A percentile compares a stretch with the other conserved stretches of the same genome.
Evolutionary conservation across 2,888 invertebrate genomes (phyloP).

Genomic region (Lamproptera curius): DNA sequence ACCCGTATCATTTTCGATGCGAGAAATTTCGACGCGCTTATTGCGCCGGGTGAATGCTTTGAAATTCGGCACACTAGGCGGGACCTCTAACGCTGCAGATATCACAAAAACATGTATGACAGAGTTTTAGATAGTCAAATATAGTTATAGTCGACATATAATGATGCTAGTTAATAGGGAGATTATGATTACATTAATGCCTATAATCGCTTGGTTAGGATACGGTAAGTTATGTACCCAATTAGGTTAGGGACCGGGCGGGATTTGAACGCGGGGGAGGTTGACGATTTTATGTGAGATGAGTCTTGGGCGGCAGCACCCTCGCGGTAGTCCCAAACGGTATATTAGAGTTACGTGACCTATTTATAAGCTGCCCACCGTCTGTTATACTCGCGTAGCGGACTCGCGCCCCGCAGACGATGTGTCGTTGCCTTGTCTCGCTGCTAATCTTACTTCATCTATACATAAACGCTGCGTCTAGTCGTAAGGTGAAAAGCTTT

Average conservation of each 20-base stretch:
- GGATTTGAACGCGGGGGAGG: not conserved
- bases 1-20: not conserved
- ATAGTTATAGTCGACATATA: slow-evolving; percentile 55
- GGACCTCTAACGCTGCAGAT: slow-evolving; percentile 44
- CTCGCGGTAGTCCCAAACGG: not conserved
- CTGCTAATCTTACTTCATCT: slow-evolving; percentile 58
- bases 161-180: slow-evolving; percentile 48
- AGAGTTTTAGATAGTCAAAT: slow-evolving; percentile 69
- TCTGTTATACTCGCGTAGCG: slow-evolving; percentile 2
- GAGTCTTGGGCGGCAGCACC: not conserved
- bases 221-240: slow-evolving; percentile 51
- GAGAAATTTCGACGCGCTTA: not conserved
- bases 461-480: slow-evolving; percentile 39
- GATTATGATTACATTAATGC: slow-evolving; percentile 48
- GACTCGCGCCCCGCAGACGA: slow-evolving; percentile 24
- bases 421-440: slow-evolving; percentile 52
- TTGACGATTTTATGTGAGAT: not conserved
- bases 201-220: slow-evolving; percentile 55
- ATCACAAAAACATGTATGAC: slow-evolving; percentile 49
- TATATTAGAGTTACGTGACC: not conserved
- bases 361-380: slow-evolving; percentile 25
- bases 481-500: slow-evolving; percentile 38
- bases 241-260: slow-evolving; percentile 25
- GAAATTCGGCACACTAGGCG: slow-evolving; percentile 38
- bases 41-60: slow-evolving; percentile 17